Percentiles rank a stretch among this genome's conserved stretches.
Evolutionary conservation across 2,888 invertebrate species (phyloP).

Genomic region (Ellobium chinense): DNA sequence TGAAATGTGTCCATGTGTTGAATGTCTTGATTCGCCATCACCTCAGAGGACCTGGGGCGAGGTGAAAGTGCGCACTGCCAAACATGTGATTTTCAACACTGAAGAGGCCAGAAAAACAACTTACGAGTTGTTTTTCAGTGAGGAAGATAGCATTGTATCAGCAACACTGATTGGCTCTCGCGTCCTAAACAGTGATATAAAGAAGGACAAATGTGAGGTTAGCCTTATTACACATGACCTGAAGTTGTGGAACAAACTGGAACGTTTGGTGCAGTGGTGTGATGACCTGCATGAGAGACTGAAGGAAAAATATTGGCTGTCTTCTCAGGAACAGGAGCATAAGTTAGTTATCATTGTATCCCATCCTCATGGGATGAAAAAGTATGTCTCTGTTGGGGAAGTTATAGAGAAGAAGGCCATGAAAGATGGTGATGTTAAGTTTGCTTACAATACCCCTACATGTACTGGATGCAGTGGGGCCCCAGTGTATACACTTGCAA

Average conservation of each 20-base stretch:
- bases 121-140: background rate
- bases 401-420: background rate
- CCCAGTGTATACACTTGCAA: background rate
- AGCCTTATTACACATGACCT: background rate
- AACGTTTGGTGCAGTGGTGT: background rate
- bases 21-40: background rate
- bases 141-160: background rate
- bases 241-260: background rate
- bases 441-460: background rate
- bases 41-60: background rate
- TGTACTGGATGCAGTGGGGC: background rate
- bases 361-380: background rate
- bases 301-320: background rate
- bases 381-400: background rate
- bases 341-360: background rate
- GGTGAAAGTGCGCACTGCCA: background rate
- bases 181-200: background rate
- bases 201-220: background rate
- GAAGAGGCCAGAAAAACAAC: background rate
- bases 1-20: background rate
- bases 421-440: background rate
- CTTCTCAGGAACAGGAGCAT: background rate
- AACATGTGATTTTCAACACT: background rate
- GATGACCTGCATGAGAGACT: background rate
- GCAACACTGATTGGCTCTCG: background rate